Base-by-base conservation (phyloP, 2,888 invertebrate genomes). In the Stenodema calcarata region DNA sequence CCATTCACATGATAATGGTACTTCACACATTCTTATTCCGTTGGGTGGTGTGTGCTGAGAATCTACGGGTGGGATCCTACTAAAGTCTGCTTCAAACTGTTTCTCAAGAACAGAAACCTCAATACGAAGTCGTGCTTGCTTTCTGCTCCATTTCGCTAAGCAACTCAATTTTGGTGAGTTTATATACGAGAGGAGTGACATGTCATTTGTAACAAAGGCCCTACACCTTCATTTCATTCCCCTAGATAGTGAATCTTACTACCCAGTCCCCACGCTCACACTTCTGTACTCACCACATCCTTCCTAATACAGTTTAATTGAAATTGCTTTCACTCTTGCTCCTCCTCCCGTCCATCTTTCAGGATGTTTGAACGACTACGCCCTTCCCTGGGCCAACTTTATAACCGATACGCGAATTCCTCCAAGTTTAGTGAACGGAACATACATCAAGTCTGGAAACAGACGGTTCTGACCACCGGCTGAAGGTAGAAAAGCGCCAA, bases 401-500 rank as follows among this genome's bases (percentile, higher is more conserved):
- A 78, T 78, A 44, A 41, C 78, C 44, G 44, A 44, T 3, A 42
- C 42, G 14, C 73, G 12, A 78, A 78, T 78, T 78, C 78, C 78
- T 44, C 78, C 23, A 44, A 44, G 78, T 44, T 78, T 27, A 11
- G 18, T 23, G 23, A 44, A 14, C 28, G 14, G 35, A 76, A 18
- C 44, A 44, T 78, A 44, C 78, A 78, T 78, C 23, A 78, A 78
- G 78, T 78, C 44, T 14, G 41, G 18, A 44, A 44, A 78, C 14
- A 16, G 16, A 62, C 16, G n/a, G 73, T 30, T 27, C 35, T 30
- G 28, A 54, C 80, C 28, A 50, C 80, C 44, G 30, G 44, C 80
- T 7, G 27, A 54, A 54, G 80, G 80, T 54, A 80, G 12, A 54
- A 50, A 80, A 50, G 50, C 27, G 44, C 80, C 54, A 80, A 80